Base-by-base conservation (phyloP, 2,888 invertebrate species). In the Urechis unicinctus region DNA sequence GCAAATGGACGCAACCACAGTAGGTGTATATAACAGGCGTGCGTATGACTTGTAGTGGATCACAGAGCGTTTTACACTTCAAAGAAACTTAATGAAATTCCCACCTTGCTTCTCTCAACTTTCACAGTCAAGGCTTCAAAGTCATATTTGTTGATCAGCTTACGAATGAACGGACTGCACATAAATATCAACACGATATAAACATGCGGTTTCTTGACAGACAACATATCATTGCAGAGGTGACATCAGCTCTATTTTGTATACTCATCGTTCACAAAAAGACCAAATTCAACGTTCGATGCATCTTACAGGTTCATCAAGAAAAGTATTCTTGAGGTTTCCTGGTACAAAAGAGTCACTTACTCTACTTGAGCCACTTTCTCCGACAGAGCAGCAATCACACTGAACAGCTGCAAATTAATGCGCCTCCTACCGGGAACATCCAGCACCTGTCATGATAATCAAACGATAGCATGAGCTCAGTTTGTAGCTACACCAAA, bases 301-400 rank as follows among this genome's bases (percentile, higher is more conserved):
- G n/a, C n/a, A n/a, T n/a, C n/a, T n/a, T n/a, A n/a, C n/a, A n/a
- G n/a, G n/a, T n/a, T n/a, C n/a, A n/a, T n/a, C n/a, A n/a, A n/a
- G n/a, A n/a, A n/a, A n/a, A n/a, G n/a, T n/a, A n/a, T n/a, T n/a
- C n/a, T n/a, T n/a, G n/a, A n/a, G n/a, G n/a, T n/a, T n/a, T n/a
- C n/a, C n/a, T n/a, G n/a, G n/a, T 36, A 17, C 17, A 17, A 17
- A 9, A 36, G 17, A 36, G 9, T 36, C 9, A 17, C 76, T 71
- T 66, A 77, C 77, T 77, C 74, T 44, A 77, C 65, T 58, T 76
- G 75, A 3, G 67, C 66, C 5, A 77, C 72, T 63, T 73, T 75
- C 61, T 77, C 77, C 4, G 75, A 76, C 47, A 77, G 59, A 2
- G 77, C 76, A 22, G 77, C 76, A 17, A 77, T 62, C 5, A 72